Evolutionary conservation across 2,113 vertebrate species (phyloP), one percentile per base, ranked within the genome.

Genomic region (Hypocryptadius cinnamomeus): DNA sequence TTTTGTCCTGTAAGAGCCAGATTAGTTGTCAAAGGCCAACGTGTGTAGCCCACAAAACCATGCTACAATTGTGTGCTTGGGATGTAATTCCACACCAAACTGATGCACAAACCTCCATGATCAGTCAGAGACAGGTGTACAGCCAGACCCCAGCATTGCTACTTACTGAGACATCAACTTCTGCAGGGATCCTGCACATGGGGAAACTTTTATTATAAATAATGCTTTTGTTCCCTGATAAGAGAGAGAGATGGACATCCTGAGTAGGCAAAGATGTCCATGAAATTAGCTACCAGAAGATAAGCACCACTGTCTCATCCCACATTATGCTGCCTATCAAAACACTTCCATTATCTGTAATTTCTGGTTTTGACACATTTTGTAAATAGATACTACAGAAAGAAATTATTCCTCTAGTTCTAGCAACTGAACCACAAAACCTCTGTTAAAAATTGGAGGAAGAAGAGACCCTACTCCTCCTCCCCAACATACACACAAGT

Each of bases 51-150:
- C 28, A 71, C 40, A 76, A 81, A 79, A 65, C 4, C 18, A 11
- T 15, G 12, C 21, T 31, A 21, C 2, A 0, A 13, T 71, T 44
- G 21, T 31, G 11, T 72, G 11, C 13, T 72, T 28, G 16, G 64
- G 30, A 72, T 21, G 15, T 4, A 61, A 45, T 61, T 60, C 51
- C 44, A 39, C 6, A 11, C 5, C 27, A 48, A 0, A 0, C 1
- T 74, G 57, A 10, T 24, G 31, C 42, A 30, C 31, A 47, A 10
- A 88, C 11, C 57, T 37, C 17, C 10, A 8, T 1, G 18, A 54
- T 21, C 22, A 56, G 44, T 24, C 30, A 66, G 35, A 30, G 9
- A 24, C 4, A 3, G 5, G 4, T 1, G 8, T 11, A 25, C 7
- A 37, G 5, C 21, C 35, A 87, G 33, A 28, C 10, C 51, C 35